These are phyloP conservation scores for Mycteria americana DNA, from an alignment of 2,797 vertebrate genomes.

Conservation along the genomic window DNA sequence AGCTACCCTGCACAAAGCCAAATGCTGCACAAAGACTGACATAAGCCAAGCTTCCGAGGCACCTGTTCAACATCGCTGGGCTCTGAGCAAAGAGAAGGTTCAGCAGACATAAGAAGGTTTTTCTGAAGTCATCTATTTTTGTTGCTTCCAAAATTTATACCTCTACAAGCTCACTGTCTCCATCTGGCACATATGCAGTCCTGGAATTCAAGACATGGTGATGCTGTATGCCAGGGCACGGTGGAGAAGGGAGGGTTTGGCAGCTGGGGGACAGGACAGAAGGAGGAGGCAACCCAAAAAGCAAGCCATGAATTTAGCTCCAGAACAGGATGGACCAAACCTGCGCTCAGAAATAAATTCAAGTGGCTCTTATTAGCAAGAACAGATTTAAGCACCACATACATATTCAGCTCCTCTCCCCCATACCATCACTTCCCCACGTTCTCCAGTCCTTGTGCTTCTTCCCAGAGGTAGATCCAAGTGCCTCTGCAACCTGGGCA, in stretches of 20 bases:
- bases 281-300: neutral
- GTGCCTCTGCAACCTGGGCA: neutral
- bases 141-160: neutral
- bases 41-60: accelerated
- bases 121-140: neutral
- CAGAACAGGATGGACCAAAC: neutral
- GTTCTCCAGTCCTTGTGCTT: neutral
- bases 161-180: neutral
- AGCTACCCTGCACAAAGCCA: neutral
- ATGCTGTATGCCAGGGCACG: accelerated
- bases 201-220: neutral
- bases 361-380: neutral
- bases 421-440: neutral
- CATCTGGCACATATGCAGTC: neutral
- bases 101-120: neutral
- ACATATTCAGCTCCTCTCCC: neutral
- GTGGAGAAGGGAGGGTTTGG: neutral
- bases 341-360: neutral
- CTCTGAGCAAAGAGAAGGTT: neutral
- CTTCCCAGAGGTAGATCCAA: neutral
- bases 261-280: neutral
- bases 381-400: neutral
- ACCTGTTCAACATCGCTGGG: accelerated
- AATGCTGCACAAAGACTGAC: neutral
- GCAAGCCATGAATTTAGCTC: neutral